These are phyloP conservation scores for Bovichtus diacanthus DNA, from an alignment of 2,797 vertebrate genomes.

Conservation along the genomic window DNA sequence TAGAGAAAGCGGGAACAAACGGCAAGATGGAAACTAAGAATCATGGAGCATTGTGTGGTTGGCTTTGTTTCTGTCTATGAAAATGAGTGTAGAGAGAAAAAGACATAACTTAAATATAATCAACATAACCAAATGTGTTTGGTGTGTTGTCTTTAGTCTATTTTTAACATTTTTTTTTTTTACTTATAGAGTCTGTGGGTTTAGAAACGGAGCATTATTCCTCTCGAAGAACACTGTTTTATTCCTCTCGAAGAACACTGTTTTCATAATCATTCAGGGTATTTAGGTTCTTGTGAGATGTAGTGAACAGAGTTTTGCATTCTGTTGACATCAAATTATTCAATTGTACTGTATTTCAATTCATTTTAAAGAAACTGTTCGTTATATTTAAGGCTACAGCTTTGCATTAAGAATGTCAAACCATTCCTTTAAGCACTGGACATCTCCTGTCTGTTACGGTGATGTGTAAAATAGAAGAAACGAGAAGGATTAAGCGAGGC, in stretches of 20 bases:
- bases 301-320: not conserved
- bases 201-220: not conserved
- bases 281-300: not conserved
- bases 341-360: too few relatives aligned
- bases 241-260: too few relatives aligned
- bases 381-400: not conserved
- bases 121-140: not conserved
- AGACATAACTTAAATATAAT: not conserved
- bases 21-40: constrained; percentile 59
- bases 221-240: not conserved
- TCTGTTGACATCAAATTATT: not conserved
- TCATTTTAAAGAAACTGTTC: too few relatives aligned
- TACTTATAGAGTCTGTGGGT: not conserved
- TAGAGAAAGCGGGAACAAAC: constrained; percentile 44
- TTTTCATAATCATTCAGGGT: not conserved
- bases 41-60: constrained; percentile 56
- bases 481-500: not conserved
- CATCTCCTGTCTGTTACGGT: not conserved
- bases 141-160: constrained; percentile 9
- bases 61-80: constrained; percentile 50
- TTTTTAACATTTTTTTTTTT: not conserved
- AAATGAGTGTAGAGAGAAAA: constrained; percentile 30
- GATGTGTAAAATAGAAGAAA: not conserved
- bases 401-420: not conserved
- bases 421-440: not conserved